Base-by-base conservation (phyloP, 1,140 invertebrate genomes). In the Acromyrmex heyeri region DNA sequence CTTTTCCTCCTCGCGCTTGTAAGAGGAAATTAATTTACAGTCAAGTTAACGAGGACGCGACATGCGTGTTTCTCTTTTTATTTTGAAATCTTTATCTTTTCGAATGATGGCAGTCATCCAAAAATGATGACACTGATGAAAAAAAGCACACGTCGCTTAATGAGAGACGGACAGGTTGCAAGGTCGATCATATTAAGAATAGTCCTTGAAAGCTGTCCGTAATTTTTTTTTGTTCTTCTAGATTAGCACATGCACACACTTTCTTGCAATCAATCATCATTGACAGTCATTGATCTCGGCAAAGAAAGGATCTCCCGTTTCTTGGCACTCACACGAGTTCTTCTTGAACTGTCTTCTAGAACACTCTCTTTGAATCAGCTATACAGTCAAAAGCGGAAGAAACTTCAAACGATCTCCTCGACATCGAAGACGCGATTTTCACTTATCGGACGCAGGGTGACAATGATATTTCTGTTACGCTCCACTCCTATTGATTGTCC, bases 161-260 rank as follows among this genome's bases (percentile, higher is more conserved):
- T 6, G 1, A 64, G 10, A 86, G 16, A 79, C 87, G 87, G 90
- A 89, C 89, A 90, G 88, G 10, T 86, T 88, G 55, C 89, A 90
- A 91, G 83, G 85, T 87, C 64, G 55, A 65, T 14, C 59, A 34
- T 4, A 53, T 73, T 73, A 77, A 59, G 57, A 76, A 53, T 27
- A 77, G 50, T 88, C 78, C 90, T 92, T 92, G 89, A 57, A 87
- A 86, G 12, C 87, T 89, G 87, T 89, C 86, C 81, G 88, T 50
- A 70, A 85, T 81, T 88, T 86, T 88, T 77, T 89, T 81, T 50
- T 72, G 24, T 81, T 87, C 69, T 87, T 38, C 79, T 73, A 59
- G 77, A 24, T 62, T 59, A 55, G 8, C 59, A 77, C 88, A 62
- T 53, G 48, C 87, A 64, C 78, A 76, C 86, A 69, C 38, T 50